Conservation (phyloP, 2,113 vertebrate genomes). For the Stegastes partitus region DNA sequence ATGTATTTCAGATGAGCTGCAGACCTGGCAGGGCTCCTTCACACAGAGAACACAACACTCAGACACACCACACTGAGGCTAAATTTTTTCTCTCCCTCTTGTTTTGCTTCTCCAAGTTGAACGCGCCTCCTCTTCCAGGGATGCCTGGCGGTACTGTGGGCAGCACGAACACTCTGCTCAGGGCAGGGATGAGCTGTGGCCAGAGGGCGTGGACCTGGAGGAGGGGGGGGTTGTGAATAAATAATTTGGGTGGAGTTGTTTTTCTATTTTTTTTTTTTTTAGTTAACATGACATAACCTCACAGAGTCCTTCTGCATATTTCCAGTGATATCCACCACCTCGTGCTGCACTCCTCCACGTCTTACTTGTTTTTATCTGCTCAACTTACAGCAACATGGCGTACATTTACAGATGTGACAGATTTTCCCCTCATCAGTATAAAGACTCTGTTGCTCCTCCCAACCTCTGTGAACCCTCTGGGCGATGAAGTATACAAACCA, state of each 20-base stretch:
- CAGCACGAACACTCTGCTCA: conserved; percentile 55
- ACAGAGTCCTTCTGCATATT: conserved; percentile 24
- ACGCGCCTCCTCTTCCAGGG: conserved; percentile 71
- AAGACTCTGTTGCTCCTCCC: conserved; percentile 41
- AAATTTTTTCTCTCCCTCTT: conserved; percentile 29
- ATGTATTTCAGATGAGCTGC: conserved; percentile 78
- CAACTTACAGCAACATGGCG: conserved; percentile 8
- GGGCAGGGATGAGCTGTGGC: conserved; percentile 69
- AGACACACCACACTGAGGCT: conserved; percentile 35
- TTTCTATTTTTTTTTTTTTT: neutral
- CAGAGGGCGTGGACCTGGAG: conserved; percentile 67
- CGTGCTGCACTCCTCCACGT: neutral
- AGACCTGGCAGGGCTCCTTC: conserved; percentile 50
- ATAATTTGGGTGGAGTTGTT: conserved; percentile 68
- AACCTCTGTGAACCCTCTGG: conserved; percentile 21
- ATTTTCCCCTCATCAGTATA: conserved; percentile 25
- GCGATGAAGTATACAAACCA: neutral
- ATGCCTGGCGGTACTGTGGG: conserved; percentile 70
- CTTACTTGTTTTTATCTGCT: neutral
- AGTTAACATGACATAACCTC: conserved; percentile 25
- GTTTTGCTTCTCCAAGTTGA: conserved; percentile 44
- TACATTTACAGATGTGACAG: conserved; percentile 12
- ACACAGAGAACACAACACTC: conserved; percentile 54
- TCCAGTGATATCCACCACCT: conserved; percentile 3
- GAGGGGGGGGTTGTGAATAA: conserved; percentile 42